A percentile compares a stretch with the other conserved stretches of the same genome.
Evolutionary conservation across 2,888 invertebrate species (phyloP).

Genomic region (Hyalella azteca): DNA sequence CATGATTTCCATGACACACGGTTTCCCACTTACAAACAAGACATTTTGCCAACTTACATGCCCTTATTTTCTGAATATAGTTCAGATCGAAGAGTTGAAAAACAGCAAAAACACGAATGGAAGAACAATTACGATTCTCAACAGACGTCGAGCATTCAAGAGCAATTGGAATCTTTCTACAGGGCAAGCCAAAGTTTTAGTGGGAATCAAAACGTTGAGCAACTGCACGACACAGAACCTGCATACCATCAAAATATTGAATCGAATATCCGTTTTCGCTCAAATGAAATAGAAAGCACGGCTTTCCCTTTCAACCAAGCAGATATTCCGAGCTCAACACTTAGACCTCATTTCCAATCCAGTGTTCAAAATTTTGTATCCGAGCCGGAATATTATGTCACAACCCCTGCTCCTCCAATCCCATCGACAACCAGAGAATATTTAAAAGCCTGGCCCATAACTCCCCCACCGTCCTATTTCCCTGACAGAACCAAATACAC

Average conservation of each 20-base stretch:
- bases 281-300: background rate
- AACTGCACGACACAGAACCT: background rate
- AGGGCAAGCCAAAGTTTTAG: no score
- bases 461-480: background rate
- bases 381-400: background rate
- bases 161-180: slow-evolving; percentile 3
- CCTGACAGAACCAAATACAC: background rate
- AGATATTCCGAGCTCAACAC: background rate
- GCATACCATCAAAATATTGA: background rate
- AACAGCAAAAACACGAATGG: background rate
- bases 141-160: slow-evolving; percentile 2
- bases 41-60: background rate
- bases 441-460: background rate
- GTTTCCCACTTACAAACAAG: background rate
- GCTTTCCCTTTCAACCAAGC: no score
- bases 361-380: background rate
- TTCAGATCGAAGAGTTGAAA: background rate
- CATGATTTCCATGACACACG: background rate
- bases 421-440: background rate
- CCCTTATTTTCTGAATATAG: background rate
- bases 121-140: background rate
- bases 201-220: background rate
- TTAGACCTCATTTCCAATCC: background rate
- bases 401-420: background rate
- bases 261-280: background rate